Conservation (phyloP, 2,888 invertebrate species). For the Campaea margaritaria region DNA sequence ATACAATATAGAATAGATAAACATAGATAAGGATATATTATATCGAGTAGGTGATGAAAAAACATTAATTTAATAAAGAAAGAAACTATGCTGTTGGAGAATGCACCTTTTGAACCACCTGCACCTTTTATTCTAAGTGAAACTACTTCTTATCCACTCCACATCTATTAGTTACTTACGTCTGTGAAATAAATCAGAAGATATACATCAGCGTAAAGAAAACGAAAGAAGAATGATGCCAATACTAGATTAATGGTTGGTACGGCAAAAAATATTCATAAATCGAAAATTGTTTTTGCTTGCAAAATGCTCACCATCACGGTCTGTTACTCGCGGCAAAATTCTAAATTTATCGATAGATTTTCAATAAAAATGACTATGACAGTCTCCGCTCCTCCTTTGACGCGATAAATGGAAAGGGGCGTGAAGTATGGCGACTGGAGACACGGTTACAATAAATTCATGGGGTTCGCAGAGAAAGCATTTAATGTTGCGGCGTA, state of each 20-base stretch:
- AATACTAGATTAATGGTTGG: conserved; percentile 51
- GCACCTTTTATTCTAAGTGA: too few species aligned
- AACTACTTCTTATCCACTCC: background rate
- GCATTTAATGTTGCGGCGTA: conserved; percentile 37
- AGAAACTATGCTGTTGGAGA: too few species aligned
- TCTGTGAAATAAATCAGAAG: background rate
- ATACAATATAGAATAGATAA: too few species aligned
- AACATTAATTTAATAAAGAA: too few species aligned
- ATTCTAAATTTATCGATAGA: conserved; percentile 40
- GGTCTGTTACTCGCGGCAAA: conserved; percentile 23
- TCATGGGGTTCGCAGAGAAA: conserved; percentile 42
- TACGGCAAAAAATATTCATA: conserved; percentile 32
- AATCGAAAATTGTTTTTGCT: conserved; percentile 25
- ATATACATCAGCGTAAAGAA: conserved; percentile 16
- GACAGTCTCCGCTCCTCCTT: conserved; percentile 8
- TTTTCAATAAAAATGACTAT: conserved; percentile 40
- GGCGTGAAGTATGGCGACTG: conserved; percentile 8
- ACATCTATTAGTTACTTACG: background rate
- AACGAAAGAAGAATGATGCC: conserved; percentile 37
- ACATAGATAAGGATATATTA: too few species aligned
- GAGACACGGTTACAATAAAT: conserved; percentile 42
- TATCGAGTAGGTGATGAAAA: too few species aligned
- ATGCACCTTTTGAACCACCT: too few species aligned
- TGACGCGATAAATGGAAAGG: conserved; percentile 22
- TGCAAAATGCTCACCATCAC: conserved; percentile 18